Percentiles rank a stretch among this genome's conserved stretches.
Conservation (phyloP, 2,113 vertebrate species). For the Gobio gobio region DNA sequence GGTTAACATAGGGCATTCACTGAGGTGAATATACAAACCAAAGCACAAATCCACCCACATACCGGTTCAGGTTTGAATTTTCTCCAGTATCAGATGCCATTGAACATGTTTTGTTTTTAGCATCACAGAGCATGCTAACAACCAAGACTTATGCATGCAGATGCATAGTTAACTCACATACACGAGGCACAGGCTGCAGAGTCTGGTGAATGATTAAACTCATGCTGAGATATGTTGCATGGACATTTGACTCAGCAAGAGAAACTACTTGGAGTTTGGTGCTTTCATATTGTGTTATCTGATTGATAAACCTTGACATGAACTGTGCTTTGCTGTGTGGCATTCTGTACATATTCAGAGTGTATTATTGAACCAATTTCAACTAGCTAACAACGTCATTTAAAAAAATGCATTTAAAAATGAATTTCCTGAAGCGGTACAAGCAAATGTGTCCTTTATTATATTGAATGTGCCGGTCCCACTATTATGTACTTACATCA, state of each 20-base stretch:
- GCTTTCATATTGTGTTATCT: constrained; percentile 13
- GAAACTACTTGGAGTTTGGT: background rate
- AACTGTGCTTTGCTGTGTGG: background rate
- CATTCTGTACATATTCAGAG: background rate
- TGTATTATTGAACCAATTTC: background rate
- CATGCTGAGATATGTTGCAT: background rate
- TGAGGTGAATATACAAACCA: background rate
- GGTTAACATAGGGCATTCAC: background rate
- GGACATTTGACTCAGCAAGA: constrained; percentile 13
- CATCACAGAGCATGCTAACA: background rate
- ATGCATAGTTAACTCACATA: no score
- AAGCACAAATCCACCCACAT: background rate
- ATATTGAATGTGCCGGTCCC: no score
- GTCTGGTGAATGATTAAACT: constrained; percentile 33
- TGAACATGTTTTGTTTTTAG: background rate
- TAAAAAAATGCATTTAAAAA: background rate
- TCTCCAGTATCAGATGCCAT: background rate
- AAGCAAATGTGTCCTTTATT: no score
- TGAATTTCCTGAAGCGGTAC: background rate
- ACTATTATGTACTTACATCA: no score
- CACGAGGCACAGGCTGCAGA: background rate
- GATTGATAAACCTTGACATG: background rate
- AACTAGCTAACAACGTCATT: background rate
- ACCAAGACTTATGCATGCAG: background rate
- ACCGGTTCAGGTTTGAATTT: background rate